Conservation (phyloP, 2,113 vertebrate species). For the Perognathus longimembris region DNA sequence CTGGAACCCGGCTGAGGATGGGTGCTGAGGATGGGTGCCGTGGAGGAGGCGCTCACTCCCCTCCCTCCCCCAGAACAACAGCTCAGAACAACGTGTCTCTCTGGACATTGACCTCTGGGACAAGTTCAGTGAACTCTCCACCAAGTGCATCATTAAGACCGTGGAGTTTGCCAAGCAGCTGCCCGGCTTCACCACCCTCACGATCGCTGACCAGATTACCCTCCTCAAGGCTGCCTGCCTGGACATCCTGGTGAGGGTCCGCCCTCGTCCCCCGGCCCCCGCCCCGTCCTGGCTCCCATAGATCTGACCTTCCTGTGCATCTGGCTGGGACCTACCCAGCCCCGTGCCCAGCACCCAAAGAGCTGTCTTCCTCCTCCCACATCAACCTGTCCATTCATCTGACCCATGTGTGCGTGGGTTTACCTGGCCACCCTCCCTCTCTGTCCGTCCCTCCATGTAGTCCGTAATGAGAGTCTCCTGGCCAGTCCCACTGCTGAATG, state of each 20-base stretch:
- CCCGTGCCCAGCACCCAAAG: not conserved
- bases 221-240: conserved; percentile 98
- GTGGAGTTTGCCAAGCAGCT: conserved; percentile 99
- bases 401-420: not conserved
- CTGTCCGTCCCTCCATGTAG: not conserved
- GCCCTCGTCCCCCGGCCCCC: not conserved
- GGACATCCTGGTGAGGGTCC: conserved; percentile 94
- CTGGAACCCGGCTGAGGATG: not conserved
- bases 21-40: accelerated
- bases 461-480: not conserved
- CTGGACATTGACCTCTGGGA: conserved; percentile 99
- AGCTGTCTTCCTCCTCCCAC: accelerated
- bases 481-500: not conserved
- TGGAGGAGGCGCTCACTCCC: not conserved
- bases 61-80: conserved; percentile 91
- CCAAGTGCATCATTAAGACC: conserved; percentile 99
- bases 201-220: conserved; percentile 99
- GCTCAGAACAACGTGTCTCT: conserved; percentile 95
- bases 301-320: not conserved
- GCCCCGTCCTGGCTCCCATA: not conserved
- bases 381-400: not conserved
- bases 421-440: not conserved
- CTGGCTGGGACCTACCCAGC: not conserved
- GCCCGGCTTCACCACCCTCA: conserved; percentile 97
- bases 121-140: conserved; percentile 99